These are phyloP conservation scores for Apis mellifera DNA, from an alignment of 1,140 invertebrate species.

Conservation along the genomic window Amel_HAv3.1 CM009941.2:531501-532000, in stretches of 20 bases:
- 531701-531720: background rate
- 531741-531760: background rate
- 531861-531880: background rate
- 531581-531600: background rate
- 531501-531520: conserved; percentile 16
- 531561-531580: background rate
- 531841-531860: conserved; percentile 14
- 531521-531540: background rate
- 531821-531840: background rate
- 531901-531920: background rate
- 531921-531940: background rate
- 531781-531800: background rate
- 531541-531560: background rate
- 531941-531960: no score
- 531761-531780: background rate
- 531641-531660: conserved; percentile 31
- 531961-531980: background rate
- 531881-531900: background rate
- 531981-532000: background rate
- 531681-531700: conserved; percentile 16
- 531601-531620: background rate
- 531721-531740: background rate
- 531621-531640: conserved; percentile 1
- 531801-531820: background rate
- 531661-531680: conserved; percentile 33